Evolutionary conservation across 2,888 invertebrate species (phyloP), one percentile per base, ranked within the genome.

Genomic region (Zhengitettix transpicula): DNA sequence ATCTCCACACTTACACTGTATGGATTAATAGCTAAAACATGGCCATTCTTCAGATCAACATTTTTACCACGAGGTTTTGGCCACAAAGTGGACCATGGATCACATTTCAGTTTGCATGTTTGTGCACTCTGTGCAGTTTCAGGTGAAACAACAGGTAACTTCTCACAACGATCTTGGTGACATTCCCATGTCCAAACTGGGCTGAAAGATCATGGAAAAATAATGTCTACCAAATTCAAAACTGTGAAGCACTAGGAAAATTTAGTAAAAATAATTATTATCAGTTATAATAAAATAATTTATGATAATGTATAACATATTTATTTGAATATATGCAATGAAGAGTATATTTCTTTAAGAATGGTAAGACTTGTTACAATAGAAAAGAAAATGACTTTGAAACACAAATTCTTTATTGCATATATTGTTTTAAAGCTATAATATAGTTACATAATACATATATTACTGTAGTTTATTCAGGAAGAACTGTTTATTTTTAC

Each of bases 21-120:
- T 0, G 73, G 68, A 67, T 80, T 73, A 16, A 81, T 60, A 52
- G 73, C 67, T 66, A 78, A 76, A 7, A 65, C 28, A 10, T 41
- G 57, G 9, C 53, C 28, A 15, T 56, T 57, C 2, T 60, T 41
- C 5, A 14, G 14, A 1, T 47, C 52, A 1, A 52, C n/a, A 42
- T 82, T 69, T 16, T 65, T 87, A 73, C 82, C 82, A 0, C 82
- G 83, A 0, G 85, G 84, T 66, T 72, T 77, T 0, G 83, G 85
- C 85, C 84, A 85, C 1, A 85, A 67, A 1, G 77, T 73, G 1
- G 62, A 57, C 44, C 58, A 58, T 10, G 51, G 56, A 15, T 61
- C 60, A 53, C 65, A 65, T 11, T 62, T 12, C 40, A 63, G 53
- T 56, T 63, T 60, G 57, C 65, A 65, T 1, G 59, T 59, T n/a